A percentile compares a stretch with the other conserved stretches of the same genome.
phyloP scores from a whole-genome alignment of 2,797 vertebrate species.

The Diglossa cyanea region DNA sequence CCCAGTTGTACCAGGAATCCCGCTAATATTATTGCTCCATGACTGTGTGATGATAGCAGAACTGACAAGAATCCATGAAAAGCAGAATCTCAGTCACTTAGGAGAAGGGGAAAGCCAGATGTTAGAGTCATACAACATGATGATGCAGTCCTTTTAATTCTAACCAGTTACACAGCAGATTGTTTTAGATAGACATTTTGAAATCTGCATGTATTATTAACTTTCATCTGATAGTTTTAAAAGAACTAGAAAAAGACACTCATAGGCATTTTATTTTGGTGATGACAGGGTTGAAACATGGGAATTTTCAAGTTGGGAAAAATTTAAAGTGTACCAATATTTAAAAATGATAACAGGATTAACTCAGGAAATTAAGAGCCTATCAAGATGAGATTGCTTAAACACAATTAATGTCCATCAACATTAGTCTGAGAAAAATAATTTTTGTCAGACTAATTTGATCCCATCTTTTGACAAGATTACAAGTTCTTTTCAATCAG shows the following conservation, averaged over 20 bases:
- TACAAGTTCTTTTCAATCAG: neutral
- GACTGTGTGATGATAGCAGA: neutral
- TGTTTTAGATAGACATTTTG: neutral
- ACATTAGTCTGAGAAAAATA: neutral
- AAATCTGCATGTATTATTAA: neutral
- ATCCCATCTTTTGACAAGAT: slow-evolving; percentile 5
- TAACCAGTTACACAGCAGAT: neutral
- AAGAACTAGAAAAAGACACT: neutral
- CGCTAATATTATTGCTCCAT: neutral
- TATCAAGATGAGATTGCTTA: neutral
- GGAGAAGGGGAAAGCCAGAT: neutral
- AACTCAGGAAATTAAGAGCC: neutral
- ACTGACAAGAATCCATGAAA: neutral
- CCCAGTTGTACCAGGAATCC: neutral
- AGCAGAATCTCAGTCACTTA: neutral
- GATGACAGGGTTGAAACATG: neutral
- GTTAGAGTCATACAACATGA: neutral
- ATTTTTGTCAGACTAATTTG: slow-evolving; percentile 17
- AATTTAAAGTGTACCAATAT: neutral
- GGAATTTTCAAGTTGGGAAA: neutral
- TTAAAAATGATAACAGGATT: neutral
- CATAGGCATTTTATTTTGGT: neutral
- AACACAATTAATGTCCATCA: slow-evolving; percentile 9
- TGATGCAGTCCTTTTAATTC: neutral
- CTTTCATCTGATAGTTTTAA: neutral